These are phyloP conservation scores for Pilophorus perplexus DNA, from an alignment of 2,888 invertebrate genomes.

Conservation along the genomic window DNA sequence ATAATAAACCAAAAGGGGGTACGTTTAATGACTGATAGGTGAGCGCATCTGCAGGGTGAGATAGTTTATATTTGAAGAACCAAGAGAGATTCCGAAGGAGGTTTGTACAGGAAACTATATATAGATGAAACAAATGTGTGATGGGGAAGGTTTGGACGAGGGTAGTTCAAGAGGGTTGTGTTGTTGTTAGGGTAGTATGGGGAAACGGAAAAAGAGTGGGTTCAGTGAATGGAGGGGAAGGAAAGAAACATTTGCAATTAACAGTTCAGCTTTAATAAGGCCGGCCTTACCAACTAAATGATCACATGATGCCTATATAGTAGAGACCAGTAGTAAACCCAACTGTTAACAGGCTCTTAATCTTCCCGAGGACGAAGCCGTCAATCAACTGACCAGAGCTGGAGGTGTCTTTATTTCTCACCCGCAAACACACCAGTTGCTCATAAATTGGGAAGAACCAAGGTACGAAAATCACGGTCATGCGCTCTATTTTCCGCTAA, in stretches of 20 bases:
- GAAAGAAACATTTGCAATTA: conserved; percentile 23
- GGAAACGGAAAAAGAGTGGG: no score
- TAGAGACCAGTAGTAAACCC: conserved; percentile 31
- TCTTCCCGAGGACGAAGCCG: conserved; percentile 16
- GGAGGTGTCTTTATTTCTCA: no score
- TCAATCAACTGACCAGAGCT: conserved; percentile 33
- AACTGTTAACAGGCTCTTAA: conserved; percentile 31
- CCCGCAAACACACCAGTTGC: no score
- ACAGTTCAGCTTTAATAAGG: conserved; percentile 31
- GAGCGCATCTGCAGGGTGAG: conserved; percentile 20
- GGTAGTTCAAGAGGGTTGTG: no score
- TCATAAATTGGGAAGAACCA: no score
- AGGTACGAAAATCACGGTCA: no score
- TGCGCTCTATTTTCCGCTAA: no score
- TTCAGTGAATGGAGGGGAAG: not conserved
- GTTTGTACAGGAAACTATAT: no score
- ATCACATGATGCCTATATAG: conserved; percentile 36
- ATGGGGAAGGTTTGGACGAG: no score
- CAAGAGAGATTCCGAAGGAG: conserved; percentile 4
- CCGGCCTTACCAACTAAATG: conserved; percentile 10
- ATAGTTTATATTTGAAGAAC: conserved; percentile 22
- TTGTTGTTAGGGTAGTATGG: no score
- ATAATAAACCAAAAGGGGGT: no score
- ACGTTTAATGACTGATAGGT: conserved; percentile 24
- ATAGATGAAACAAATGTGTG: no score